Evolutionary conservation across 2,888 invertebrate species (phyloP), one percentile per base, ranked within the genome.

Genomic region (Chrysolina haemoptera): DNA sequence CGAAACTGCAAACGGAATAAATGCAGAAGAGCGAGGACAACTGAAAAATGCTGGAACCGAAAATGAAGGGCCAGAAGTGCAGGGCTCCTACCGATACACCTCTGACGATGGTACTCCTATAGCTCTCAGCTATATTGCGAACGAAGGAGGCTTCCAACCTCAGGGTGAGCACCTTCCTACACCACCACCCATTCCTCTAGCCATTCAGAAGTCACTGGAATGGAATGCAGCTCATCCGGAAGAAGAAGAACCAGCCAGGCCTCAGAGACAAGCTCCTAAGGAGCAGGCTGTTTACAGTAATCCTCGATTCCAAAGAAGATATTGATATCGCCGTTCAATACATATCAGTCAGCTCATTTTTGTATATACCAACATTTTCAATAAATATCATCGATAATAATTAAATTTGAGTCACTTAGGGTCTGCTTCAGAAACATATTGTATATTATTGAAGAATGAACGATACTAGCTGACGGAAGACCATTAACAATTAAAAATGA

Each of bases 171-270:
- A 94, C 86, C 88, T 95, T 50, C 95, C 95, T 9, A 94, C 95
- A 18, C 94, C 95, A 8, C 95, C 95, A n/a, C 94, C 95, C 18
- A 93, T 94, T 78, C 95, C 95, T 12, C 90, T 91, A 69, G 94
- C 93, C 80, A 95, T 95, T 79, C 92, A 92, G 83, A 91, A 91
- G 78, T 91, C 93, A 55, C 86, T 93, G 78, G 93, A 92, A 59
- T 78, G 71, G 67, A 70, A 77, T 9, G 74, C 74, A 10, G 74
- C 75, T 10, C 76, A 78, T 67, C 78, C 78, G 20, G 73, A 77
- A 68, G 73, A 77, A 67, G 75, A 78, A 63, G 70, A 74, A 46
- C 81, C 85, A 66, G 80, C 46, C 6, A 71, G 71, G 5, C 35
- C 71, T 10, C 71, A 73, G 41, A 70, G 73, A 50, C 43, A 73